Base-by-base conservation (phyloP, 92 coral and sea anemone species). In the Actinernus sp. region DNA sequence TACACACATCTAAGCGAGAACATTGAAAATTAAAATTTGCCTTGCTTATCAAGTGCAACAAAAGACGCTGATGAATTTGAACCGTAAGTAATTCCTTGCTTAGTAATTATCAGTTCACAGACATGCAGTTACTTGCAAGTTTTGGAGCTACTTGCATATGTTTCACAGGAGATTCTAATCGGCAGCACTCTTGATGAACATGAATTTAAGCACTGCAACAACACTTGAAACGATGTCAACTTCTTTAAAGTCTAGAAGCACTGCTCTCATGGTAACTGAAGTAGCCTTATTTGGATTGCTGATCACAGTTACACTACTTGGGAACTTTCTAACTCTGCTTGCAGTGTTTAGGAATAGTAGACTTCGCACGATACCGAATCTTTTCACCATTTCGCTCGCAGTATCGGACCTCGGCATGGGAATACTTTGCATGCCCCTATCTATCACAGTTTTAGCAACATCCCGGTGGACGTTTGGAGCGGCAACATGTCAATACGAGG, bases 351-450 rank as follows among this genome's bases (percentile, higher is more conserved):
- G 66, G 26, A 81, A 87, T 62, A 17, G 36, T 14, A 62, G 26
- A 9, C 58, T 81, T 27, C 68, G 69, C 20, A 87, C 84, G 4
- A 24, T 58, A 1, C 70, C 85, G 26, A 87, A 81, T 29, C 24
- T 58, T 32, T 69, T 87, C 62, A 66, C 81, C 1, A 46, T 76
- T 1, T 87, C 93, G 31, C 67, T 87, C 6, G 93, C 93, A 10
- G 36, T 87, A 3, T 62, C 93, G 0, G 93, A 87, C 41, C 44
- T 74, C 24, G 79, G 65, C 8, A 38, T 87, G 52, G 92, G 73
- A 0, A 14, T 68, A 1, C 65, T 71, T 6, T 52, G 53, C 14
- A 29, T 68, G 48, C 92, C 92, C 7, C 46, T 86, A 0, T 44
- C 67, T 3, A 26, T 68, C 19, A 23, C 75, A 0, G 64, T 46